phyloP scores from a whole-genome alignment of 92 coral and sea anemone genomes.

The Umimayanthus chanpuru region DNA sequence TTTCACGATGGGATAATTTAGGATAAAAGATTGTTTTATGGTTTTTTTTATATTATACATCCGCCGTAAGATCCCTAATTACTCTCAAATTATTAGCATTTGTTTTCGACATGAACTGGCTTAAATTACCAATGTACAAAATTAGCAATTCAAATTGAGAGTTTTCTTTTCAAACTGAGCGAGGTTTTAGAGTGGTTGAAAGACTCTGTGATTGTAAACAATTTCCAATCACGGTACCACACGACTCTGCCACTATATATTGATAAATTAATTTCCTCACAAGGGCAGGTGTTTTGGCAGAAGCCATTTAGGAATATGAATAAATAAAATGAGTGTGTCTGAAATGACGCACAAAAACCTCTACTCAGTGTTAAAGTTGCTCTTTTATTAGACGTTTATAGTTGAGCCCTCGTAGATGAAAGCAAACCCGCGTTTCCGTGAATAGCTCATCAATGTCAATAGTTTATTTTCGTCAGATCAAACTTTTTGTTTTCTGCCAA shows the following conservation, averaged over 20 bases:
- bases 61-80: not conserved
- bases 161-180: not conserved
- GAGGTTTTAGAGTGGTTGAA: not conserved
- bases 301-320: conserved; percentile 7
- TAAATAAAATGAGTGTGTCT: not conserved
- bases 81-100: not conserved
- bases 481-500: not conserved
- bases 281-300: not conserved
- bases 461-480: not conserved
- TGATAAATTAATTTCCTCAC: not conserved
- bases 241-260: not conserved
- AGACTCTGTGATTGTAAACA: not conserved
- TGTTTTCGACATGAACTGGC: not conserved
- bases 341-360: not conserved
- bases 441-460: not conserved
- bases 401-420: not conserved
- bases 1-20: not conserved
- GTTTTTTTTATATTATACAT: too few relatives aligned
- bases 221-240: not conserved
- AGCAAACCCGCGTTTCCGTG: not conserved
- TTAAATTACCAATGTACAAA: not conserved
- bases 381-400: conserved; percentile 3
- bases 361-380: conserved; percentile 2
- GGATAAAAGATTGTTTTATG: too few relatives aligned
- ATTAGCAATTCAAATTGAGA: conserved; percentile 40